phyloP scores from a whole-genome alignment of 2,797 vertebrate genomes.

The Limnodromus scolopaceus region DNA sequence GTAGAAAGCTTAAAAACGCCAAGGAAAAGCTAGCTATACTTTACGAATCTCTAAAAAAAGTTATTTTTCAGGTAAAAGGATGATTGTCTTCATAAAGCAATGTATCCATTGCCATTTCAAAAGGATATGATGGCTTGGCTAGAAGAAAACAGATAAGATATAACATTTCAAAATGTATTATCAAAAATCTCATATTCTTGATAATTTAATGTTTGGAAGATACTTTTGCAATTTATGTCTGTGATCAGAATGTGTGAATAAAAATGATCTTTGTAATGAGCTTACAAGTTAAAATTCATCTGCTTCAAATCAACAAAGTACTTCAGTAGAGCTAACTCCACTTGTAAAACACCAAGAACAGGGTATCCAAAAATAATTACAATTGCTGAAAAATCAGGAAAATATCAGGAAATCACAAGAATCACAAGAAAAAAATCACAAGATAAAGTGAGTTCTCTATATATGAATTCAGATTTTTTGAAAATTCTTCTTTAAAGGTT shows the following conservation, averaged over 20 bases:
- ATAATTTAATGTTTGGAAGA: neutral
- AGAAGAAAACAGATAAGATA: neutral
- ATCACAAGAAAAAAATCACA: neutral
- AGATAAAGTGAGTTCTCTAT: neutral
- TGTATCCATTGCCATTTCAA: neutral
- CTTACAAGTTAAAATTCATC: neutral
- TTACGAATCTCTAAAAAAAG: neutral
- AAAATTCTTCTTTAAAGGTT: neutral
- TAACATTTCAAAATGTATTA: neutral
- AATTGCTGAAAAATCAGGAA: neutral
- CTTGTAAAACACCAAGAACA: neutral
- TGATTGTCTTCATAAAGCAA: neutral
- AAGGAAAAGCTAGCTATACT: neutral
- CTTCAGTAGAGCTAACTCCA: neutral
- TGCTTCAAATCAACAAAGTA: neutral
- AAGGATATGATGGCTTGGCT: neutral
- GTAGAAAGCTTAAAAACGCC: neutral
- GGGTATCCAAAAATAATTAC: neutral
- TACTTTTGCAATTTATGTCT: neutral
- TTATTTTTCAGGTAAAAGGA: neutral
- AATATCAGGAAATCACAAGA: neutral
- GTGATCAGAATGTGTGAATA: neutral
- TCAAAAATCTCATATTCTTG: neutral
- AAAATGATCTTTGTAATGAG: neutral
- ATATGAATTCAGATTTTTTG: neutral